These are phyloP conservation scores for Drosophila paramelanica DNA, from an alignment of 2,888 invertebrate genomes.

Conservation along the genomic window DNA sequence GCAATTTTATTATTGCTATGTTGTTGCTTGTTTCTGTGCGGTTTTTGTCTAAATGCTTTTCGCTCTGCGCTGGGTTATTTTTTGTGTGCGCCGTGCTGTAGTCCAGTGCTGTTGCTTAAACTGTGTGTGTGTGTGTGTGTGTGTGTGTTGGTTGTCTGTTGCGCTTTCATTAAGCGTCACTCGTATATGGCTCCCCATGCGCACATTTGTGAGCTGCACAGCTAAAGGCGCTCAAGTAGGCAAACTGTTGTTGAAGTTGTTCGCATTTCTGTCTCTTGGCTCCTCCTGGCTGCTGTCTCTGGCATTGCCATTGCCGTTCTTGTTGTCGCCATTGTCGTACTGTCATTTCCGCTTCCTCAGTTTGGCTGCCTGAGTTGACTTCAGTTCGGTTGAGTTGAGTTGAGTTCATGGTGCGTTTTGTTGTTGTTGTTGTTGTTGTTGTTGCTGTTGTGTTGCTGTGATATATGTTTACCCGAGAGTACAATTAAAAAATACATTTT, in stretches of 20 bases:
- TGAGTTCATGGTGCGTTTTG: constrained; percentile 62
- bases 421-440: constrained; percentile 38
- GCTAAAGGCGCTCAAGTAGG: constrained; percentile 52
- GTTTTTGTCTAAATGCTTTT: constrained; percentile 21
- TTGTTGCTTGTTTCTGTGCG: constrained; percentile 41
- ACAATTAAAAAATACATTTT: constrained; percentile 80
- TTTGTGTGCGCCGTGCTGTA: constrained; percentile 25
- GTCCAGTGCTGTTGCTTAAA: constrained; percentile 43
- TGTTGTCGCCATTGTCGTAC: constrained; percentile 72
- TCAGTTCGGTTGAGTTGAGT: constrained; percentile 37
- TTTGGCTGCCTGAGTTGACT: constrained; percentile 44
- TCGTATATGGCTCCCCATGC: constrained; percentile 73
- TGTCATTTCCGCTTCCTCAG: constrained; percentile 77
- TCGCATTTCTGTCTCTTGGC: constrained; percentile 11
- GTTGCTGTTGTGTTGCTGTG: constrained; percentile 33
- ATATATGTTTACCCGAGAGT: constrained; percentile 77
- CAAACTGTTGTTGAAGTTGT: constrained; percentile 57
- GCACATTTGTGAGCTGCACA: constrained; percentile 53
- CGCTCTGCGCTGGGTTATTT: constrained; percentile 39
- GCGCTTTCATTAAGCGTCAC: constrained; percentile 79
- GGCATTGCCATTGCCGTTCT: constrained; percentile 73
- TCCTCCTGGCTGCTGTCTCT: constrained; percentile 31
- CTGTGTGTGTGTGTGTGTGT: constrained; percentile 6
- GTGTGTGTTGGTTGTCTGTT: constrained; percentile 55
- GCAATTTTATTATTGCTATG: constrained; percentile 76